Evolutionary conservation across 2,113 vertebrate species (phyloP).

Genomic region (Sciurus niger): DNA sequence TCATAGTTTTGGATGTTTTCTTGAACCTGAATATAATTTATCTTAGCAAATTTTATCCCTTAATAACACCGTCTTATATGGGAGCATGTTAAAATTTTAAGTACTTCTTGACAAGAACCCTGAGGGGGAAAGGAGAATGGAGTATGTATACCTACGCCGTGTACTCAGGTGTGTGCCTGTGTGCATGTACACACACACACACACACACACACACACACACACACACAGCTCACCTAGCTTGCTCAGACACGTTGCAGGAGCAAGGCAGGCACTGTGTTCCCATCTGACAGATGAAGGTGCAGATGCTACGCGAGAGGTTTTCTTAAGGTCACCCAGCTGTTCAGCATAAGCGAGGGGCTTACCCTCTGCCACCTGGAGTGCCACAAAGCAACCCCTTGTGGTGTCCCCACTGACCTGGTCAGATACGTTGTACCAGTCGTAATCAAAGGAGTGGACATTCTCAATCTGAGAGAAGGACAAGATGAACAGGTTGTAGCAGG

Average conservation of each 20-base stretch:
- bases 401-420: conserved; percentile 93
- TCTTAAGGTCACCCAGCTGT: neutral
- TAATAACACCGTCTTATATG: neutral
- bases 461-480: conserved; percentile 93
- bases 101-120: neutral
- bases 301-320: neutral
- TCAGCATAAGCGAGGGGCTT: neutral
- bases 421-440: conserved; percentile 99
- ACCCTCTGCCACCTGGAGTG: neutral
- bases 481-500: conserved; percentile 98
- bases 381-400: neutral
- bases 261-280: neutral
- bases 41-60: neutral
- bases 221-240: neutral
- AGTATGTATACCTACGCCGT: no score
- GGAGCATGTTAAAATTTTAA: neutral
- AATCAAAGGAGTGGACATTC: conserved; percentile 96
- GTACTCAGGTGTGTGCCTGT: neutral
- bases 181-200: neutral
- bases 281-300: neutral
- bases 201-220: neutral
- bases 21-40: neutral
- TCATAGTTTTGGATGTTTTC: neutral
- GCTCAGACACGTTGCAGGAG: neutral
- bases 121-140: neutral